These are phyloP conservation scores for Chunga burmeisteri DNA, from an alignment of 2,113 vertebrate species.

Conservation along the genomic window DNA sequence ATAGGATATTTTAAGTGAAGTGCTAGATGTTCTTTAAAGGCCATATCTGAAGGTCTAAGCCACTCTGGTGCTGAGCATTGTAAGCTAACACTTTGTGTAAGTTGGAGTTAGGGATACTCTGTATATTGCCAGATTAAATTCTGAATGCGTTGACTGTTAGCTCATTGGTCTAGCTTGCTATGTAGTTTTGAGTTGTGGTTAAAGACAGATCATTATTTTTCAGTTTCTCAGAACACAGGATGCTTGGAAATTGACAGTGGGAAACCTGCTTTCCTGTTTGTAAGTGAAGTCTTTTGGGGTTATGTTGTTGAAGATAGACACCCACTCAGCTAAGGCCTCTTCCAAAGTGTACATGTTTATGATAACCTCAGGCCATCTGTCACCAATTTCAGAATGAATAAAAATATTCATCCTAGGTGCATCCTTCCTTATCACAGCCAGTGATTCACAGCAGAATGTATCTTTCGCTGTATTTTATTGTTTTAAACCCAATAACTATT, in stretches of 20 bases:
- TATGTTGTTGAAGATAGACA: neutral
- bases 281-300: neutral
- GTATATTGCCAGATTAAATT: neutral
- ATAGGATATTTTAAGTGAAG: neutral
- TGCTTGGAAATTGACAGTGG: neutral
- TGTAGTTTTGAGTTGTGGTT: neutral
- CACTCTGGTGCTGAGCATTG: neutral
- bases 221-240: neutral
- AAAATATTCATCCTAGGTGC: conserved; percentile 38
- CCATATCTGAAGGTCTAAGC: neutral
- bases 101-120: neutral
- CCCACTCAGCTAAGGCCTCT: conserved; percentile 37
- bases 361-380: conserved; percentile 60
- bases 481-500: neutral
- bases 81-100: neutral
- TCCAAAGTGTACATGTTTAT: conserved; percentile 56
- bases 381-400: conserved; percentile 38
- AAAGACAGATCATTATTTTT: neutral
- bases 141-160: neutral
- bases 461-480: neutral
- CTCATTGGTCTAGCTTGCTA: neutral
- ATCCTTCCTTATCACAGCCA: conserved; percentile 23
- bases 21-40: neutral
- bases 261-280: neutral
- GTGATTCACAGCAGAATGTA: neutral